A percentile compares a stretch with the other conserved stretches of the same genome.
Conservation (phyloP, 2,113 vertebrate genomes). For the Euleptes europaea region DNA sequence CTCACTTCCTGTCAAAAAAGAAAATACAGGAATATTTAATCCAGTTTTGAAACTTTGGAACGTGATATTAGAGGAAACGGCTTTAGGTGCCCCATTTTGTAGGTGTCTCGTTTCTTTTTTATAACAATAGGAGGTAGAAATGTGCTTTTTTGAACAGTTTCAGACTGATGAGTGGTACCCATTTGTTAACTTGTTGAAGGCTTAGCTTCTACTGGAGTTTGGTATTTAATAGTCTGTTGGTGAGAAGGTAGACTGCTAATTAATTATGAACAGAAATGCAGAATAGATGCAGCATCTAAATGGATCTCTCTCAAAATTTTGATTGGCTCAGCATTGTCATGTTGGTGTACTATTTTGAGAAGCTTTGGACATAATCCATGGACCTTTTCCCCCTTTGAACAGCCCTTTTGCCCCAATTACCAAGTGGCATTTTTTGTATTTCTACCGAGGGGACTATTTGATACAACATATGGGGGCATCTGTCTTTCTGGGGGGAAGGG, state of each 20-base stretch:
- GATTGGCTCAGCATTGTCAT: too few species aligned
- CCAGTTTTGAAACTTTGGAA: conserved; percentile 27
- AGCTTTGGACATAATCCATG: not conserved
- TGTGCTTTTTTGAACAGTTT: conserved; percentile 47
- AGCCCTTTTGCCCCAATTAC: too few species aligned
- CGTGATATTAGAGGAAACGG: conserved; percentile 3
- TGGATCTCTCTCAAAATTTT: too few species aligned
- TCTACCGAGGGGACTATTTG: too few species aligned
- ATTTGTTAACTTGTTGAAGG: conserved; percentile 30
- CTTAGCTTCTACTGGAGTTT: conserved; percentile 34
- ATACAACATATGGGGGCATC: not conserved
- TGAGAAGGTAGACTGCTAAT: conserved; percentile 13
- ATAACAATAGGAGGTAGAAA: conserved; percentile 29
- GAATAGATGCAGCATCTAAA: too few species aligned
- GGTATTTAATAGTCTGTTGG: conserved; percentile 4
- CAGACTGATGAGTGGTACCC: conserved; percentile 19
- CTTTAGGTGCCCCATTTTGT: not conserved
- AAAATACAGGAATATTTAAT: conserved; percentile 31
- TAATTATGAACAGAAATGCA: conserved; percentile 33
- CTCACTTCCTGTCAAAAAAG: conserved; percentile 20
- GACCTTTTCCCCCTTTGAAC: not conserved
- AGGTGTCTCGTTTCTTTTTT: not conserved
- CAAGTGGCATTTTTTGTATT: not conserved
- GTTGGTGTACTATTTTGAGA: not conserved
- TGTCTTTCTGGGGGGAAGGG: not conserved